A percentile compares a stretch with the other conserved stretches of the same genome.
These are phyloP conservation scores for Danaus plexippus DNA, from an alignment of 1,140 invertebrate species.

Conservation along the genomic window DNA sequence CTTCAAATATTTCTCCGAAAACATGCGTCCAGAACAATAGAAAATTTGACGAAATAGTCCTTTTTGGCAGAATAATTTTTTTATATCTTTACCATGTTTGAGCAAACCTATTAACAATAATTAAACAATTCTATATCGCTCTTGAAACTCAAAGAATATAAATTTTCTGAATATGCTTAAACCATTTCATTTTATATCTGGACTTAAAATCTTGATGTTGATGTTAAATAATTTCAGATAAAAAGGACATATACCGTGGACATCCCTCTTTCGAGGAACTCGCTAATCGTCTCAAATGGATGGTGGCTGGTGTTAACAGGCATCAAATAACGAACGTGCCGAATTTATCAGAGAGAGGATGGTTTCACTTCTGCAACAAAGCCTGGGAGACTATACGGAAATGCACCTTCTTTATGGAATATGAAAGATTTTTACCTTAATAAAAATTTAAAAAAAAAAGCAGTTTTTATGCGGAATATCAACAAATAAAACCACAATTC, in stretches of 20 bases:
- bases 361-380: slow-evolving; percentile 85
- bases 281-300: slow-evolving; percentile 77
- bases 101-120: no score
- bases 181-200: no score
- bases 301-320: slow-evolving; percentile 78
- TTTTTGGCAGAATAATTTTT: no score
- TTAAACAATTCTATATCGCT: no score
- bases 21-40: no score
- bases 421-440: slow-evolving; percentile 82
- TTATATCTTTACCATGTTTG: no score
- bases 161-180: no score
- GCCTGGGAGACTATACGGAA: slow-evolving; percentile 88
- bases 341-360: slow-evolving; percentile 79
- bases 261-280: slow-evolving; percentile 78
- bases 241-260: slow-evolving; percentile 73
- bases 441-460: slow-evolving; percentile 1
- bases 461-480: neutral
- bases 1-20: no score
- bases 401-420: slow-evolving; percentile 86
- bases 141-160: no score
- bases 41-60: no score
- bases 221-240: slow-evolving; percentile 47
- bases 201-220: slow-evolving; percentile 5
- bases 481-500: no score
- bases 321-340: slow-evolving; percentile 76